A percentile compares a stretch with the other conserved stretches of the same genome.
Conservation (phyloP, 64 coral and sea anemone species). For the Cladopsammia gracilis region DNA sequence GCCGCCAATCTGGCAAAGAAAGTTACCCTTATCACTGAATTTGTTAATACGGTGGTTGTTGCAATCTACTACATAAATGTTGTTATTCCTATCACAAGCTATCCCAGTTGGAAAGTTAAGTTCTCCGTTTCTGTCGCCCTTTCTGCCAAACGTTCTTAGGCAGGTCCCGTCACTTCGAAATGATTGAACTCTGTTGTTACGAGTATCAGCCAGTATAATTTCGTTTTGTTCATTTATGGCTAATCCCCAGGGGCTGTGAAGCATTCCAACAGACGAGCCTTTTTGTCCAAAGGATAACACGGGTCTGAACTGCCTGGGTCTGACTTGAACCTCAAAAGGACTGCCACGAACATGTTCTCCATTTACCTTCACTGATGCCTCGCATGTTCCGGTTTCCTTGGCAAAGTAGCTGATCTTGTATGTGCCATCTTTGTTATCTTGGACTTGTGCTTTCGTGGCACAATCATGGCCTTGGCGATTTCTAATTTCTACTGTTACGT, state of each 20-base stretch:
- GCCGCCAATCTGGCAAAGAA: slow-evolving; percentile 43
- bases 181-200: slow-evolving; percentile 38
- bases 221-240: slow-evolving; percentile 39
- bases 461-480: not conserved
- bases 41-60: slow-evolving; percentile 55
- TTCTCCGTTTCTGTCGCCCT: slow-evolving; percentile 18
- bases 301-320: slow-evolving; percentile 34
- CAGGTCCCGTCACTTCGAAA: not conserved
- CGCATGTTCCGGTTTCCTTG: not conserved
- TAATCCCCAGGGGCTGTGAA: slow-evolving; percentile 46
- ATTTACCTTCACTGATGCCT: slow-evolving; percentile 33
- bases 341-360: slow-evolving; percentile 57
- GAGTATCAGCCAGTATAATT: slow-evolving; percentile 22
- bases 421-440: slow-evolving; percentile 58
- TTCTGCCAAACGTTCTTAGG: slow-evolving; percentile 14
- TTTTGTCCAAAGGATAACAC: slow-evolving; percentile 14
- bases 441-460: not conserved
- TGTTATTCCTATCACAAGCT: slow-evolving; percentile 17
- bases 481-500: slow-evolving; percentile 20
- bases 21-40: slow-evolving; percentile 28
- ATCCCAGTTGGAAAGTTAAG: slow-evolving; percentile 22
- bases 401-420: slow-evolving; percentile 53
- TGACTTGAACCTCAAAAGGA: slow-evolving; percentile 14
- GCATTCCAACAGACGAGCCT: not conserved
- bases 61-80: slow-evolving; percentile 4